Evolutionary conservation across 2,888 invertebrate genomes (phyloP), one percentile per base, ranked within the genome.

Genomic region (Chrysotoxum bicinctum): DNA sequence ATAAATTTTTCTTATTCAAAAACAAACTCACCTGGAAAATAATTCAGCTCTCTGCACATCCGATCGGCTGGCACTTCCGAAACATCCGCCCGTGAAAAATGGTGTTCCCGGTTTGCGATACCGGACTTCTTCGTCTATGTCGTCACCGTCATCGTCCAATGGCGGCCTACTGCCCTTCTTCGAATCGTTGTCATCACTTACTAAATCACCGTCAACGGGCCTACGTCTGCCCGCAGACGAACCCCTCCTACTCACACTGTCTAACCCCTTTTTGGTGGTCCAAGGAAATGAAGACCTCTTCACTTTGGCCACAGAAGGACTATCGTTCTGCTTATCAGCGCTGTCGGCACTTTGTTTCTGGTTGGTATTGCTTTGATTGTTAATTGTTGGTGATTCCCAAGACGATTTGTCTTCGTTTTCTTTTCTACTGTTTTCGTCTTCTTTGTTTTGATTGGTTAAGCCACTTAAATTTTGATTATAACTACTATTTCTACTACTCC

Each of bases 391-490:
- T 21, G 43, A 58, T 45, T 75, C 54, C 80, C 10, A 66, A 21
- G 74, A 54, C 48, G 60, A 70, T 56, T 69, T 69, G n/a, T 69
- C 30, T 40, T 52, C 37, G 26, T 40, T 26, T 10, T 26, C 1
- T 26, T 26, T 52, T 16, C n/a, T 21, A 16, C 9, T 19, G 12
- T 40, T 26, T 21, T 58, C 37, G 80, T 85, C 64, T 72, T 78
- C 73, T 56, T 76, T 56, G 60, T 74, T 76, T 77, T 80, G 56
- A 87, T 85, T 87, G 83, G 86, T 86, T 89, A 89, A 88, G 89
- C 89, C 89, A 89, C 89, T 89, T 89, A 88, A 88, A 87, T 88
- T 89, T 89, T 89, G 88, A 88, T 88, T 89, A 88, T 87, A 86
- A 87, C 87, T 88, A 88, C 87, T 87, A 87, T 74, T 82, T 56